These are phyloP conservation scores for Aplysina aerophoba DNA, from an alignment of 37 sponge, comb jelly and placozoan genomes.

Conservation along the genomic window DNA sequence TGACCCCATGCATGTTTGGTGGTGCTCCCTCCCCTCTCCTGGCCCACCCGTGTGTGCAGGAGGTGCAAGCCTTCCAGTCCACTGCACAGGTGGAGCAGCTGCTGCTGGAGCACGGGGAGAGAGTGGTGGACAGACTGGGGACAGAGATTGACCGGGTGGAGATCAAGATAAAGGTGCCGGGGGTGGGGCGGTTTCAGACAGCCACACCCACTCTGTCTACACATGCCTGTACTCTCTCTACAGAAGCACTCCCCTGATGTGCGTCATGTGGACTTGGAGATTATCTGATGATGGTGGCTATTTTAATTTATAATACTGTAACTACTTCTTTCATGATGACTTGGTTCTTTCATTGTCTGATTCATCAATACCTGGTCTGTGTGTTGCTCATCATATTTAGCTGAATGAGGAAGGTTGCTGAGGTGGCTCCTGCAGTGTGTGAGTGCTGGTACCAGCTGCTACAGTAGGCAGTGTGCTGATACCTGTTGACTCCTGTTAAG, in stretches of 20 bases:
- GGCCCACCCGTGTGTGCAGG: conserved; percentile 41
- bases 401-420: too few species aligned
- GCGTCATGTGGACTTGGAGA: conserved; percentile 92
- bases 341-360: too few species aligned
- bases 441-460: too few species aligned
- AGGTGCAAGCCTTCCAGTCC: conserved; percentile 61
- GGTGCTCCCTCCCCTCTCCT: neutral
- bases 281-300: too few species aligned
- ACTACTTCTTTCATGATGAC: too few species aligned
- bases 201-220: neutral
- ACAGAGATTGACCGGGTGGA: conserved; percentile 92
- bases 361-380: too few species aligned
- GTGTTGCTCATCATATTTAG: too few species aligned
- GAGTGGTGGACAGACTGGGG: conserved; percentile 81
- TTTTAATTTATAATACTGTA: too few species aligned
- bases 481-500: too few species aligned
- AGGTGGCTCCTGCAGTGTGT: too few species aligned
- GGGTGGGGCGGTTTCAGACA: neutral
- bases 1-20: neutral
- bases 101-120: conserved; percentile 89
- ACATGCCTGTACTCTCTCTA: conserved; percentile 9
- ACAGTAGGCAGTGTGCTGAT: too few species aligned
- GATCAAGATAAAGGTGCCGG: conserved; percentile 72
- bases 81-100: conserved; percentile 80
- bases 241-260: conserved; percentile 89